A percentile compares a stretch with the other conserved stretches of the same genome.
phyloP scores from a whole-genome alignment of 2,888 invertebrate genomes.

The Leptopterna dolabrata region DNA sequence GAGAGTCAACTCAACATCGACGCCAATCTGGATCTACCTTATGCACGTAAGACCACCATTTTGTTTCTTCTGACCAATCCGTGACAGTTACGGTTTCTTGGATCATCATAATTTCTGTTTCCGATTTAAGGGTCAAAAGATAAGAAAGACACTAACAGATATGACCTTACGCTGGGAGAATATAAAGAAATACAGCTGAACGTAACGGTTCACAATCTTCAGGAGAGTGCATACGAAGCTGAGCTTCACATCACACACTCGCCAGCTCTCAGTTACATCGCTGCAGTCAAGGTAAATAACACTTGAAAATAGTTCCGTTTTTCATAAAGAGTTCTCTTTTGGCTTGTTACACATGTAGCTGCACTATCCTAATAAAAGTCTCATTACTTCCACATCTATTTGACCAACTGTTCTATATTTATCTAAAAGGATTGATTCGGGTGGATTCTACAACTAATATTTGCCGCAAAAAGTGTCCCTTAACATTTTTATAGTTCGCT shows the following conservation, averaged over 20 bases:
- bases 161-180: constrained; percentile 74
- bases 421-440: too few species aligned
- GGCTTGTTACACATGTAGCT: too few species aligned
- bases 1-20: constrained; percentile 81
- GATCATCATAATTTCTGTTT: neutral
- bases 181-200: constrained; percentile 82
- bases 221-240: constrained; percentile 91
- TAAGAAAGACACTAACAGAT: constrained; percentile 51
- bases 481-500: too few species aligned
- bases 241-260: constrained; percentile 85
- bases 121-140: constrained; percentile 34
- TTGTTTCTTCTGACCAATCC: neutral
- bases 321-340: too few species aligned
- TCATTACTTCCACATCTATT: too few species aligned
- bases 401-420: too few species aligned
- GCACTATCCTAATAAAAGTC: too few species aligned
- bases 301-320: too few species aligned
- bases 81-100: neutral
- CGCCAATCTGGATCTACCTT: constrained; percentile 71
- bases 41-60: constrained; percentile 37
- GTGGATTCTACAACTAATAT: too few species aligned
- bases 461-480: too few species aligned
- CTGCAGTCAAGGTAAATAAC: constrained; percentile 69
- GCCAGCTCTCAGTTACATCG: constrained; percentile 81
- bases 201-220: constrained; percentile 79